These are phyloP conservation scores for Megalopta genalis DNA, from an alignment of 1,140 invertebrate species.

Conservation along the genomic window DNA sequence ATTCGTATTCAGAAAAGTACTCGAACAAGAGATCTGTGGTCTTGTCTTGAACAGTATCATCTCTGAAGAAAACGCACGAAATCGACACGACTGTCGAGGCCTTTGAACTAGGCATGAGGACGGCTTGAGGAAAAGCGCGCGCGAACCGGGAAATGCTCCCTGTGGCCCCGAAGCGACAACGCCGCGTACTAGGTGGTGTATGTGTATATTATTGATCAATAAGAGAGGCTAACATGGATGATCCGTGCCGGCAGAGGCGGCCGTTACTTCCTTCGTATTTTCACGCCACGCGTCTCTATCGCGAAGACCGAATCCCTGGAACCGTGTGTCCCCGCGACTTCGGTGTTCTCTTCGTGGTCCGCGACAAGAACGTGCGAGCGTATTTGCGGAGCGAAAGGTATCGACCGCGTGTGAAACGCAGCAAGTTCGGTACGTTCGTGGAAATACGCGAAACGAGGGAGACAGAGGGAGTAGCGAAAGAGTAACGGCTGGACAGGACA, in stretches of 20 bases:
- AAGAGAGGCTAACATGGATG: constrained; percentile 71
- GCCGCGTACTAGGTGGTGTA: constrained; percentile 69
- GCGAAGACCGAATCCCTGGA: constrained; percentile 37
- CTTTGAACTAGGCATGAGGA: not conserved
- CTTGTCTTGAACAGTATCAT: not conserved
- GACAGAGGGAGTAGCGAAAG: constrained; percentile 38
- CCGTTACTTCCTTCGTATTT: constrained; percentile 73
- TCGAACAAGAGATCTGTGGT: not conserved
- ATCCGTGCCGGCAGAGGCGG: constrained; percentile 74
- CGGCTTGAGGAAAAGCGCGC: constrained; percentile 16
- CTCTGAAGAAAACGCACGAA: too few relatives aligned
- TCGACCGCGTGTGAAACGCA: constrained; percentile 28
- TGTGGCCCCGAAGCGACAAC: constrained; percentile 60
- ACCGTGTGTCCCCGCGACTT: constrained; percentile 35
- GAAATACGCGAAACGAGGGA: constrained; percentile 22
- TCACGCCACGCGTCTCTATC: constrained; percentile 59
- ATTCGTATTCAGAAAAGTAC: not conserved
- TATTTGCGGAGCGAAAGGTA: not conserved
- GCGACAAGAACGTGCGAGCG: constrained; percentile 11
- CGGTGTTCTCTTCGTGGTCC: not conserved
- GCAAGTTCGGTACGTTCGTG: constrained; percentile 13
- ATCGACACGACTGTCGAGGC: too few relatives aligned
- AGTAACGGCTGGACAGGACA: constrained; percentile 19
- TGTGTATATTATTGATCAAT: constrained; percentile 78
- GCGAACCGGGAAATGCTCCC: constrained; percentile 32